Evolutionary conservation across 2,113 vertebrate genomes (phyloP), one percentile per base, ranked within the genome.

Genomic region (Calypte anna): DNA sequence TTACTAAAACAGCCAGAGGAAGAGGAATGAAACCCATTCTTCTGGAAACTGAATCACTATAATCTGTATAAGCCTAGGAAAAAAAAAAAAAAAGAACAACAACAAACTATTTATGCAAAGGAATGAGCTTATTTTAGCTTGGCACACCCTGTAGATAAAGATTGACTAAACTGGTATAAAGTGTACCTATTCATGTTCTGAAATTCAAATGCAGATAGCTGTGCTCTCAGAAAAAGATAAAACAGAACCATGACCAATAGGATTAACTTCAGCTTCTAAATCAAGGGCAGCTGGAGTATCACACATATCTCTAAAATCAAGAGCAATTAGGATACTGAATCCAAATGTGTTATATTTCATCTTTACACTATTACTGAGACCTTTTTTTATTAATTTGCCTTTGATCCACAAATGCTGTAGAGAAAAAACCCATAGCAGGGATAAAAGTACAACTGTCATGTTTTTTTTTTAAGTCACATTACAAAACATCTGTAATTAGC

Each of bases 11-110:
- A 96, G 99, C 99, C 58, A 99, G 91, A 7, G 99, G 99, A 96
- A 99, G 98, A 77, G 99, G 99, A 96, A 99, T 99, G 93, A 99
- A 99, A n/a, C 99, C 99, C 99, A 99, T 99, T 96, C 99, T 98
- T 85, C 99, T 98, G 46, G 99, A 99, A 91, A 99, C 99, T 0
- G 99, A 99, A 96, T 99, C 99, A 62, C 99, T 99, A 97, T 99
- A 99, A 97, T 99, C 99, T 14, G 99, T 99, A 68, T 98, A 99
- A 6, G 99, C 99, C 99, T 99, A 94, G n/a, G 30, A 82, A 62
- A 72, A 91, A 58, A 36, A 58, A 15, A 46, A 14, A 23, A 68
- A 81, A 30, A 38, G 36, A 38, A 38, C 36, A 88, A 91, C 68
- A 93, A 89, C 13, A 36, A 88, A 50, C 14, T 51, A 82, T 38